Evolutionary conservation across 2,113 vertebrate species (phyloP), one percentile per base, ranked within the genome.

Genomic region (Istiophorus platypterus): DNA sequence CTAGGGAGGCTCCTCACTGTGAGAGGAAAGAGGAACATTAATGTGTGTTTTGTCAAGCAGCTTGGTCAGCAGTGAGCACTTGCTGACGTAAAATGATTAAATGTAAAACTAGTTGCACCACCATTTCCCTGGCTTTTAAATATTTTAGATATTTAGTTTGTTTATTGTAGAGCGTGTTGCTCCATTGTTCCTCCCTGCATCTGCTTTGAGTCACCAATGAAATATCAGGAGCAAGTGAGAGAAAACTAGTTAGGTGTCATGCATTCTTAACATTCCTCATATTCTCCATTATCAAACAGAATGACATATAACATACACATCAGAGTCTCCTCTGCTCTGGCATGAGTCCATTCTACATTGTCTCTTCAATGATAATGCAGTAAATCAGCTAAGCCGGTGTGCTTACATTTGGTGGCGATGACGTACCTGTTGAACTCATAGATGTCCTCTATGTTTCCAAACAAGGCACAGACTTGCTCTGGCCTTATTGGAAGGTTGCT

Each of bases 361-460:
- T 47, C 22, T 61, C 27, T 17, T 37, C 10, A 52, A 1, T 20
- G 12, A 29, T 39, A 4, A 54, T 29, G 14, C 9, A 27, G 2
- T 45, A 45, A 2, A 12, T 20, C 47, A n/a, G n/a, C n/a, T n/a
- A n/a, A n/a, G n/a, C n/a, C 7, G 13, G 3, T 52, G 22, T 49
- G 39, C 45, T 37, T 56, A 10, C 17, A 37, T 42, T 34, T 31
- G 34, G 22, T 4, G 13, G 22, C 7, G 51, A 41, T 52, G 18
- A 26, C 81, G 71, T 91, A 99, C 98, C 98, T 99, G 95, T 98
- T 99, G 81, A 99, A 96, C 75, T 96, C 97, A 0, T 99, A 99
- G 91, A 99, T 98, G 91, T 96, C 97, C 87, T 99, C 98, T 27
- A 99, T 98, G 93, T 99, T 99, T 74, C 98, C 98, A 6, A 99